Conservation (phyloP, 2,113 vertebrate genomes). For the Rhabdornis inornatus region DNA sequence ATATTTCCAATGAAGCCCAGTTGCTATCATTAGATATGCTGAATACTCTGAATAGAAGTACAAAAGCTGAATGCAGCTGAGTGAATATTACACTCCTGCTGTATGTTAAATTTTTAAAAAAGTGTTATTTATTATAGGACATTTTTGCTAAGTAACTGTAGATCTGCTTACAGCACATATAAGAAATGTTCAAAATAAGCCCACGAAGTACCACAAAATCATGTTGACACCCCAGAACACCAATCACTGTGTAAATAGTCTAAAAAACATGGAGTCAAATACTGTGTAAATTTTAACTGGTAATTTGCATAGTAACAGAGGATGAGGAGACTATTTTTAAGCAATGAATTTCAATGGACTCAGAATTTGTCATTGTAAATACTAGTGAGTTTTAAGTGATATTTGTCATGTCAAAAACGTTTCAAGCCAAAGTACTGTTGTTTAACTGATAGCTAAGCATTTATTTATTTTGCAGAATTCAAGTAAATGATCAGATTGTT, state of each 20-base stretch:
- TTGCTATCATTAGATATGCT: background rate
- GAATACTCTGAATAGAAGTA: background rate
- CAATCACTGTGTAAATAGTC: background rate
- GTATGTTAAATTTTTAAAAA: background rate
- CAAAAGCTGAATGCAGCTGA: background rate
- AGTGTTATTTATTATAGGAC: background rate
- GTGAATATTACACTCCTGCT: background rate
- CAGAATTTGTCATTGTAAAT: background rate
- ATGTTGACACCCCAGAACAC: background rate
- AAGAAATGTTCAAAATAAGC: background rate
- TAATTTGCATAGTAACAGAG: background rate
- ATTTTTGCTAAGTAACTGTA: background rate
- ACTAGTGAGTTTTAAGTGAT: background rate
- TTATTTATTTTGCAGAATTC: conserved; percentile 77
- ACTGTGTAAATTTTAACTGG: background rate
- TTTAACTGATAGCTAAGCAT: background rate
- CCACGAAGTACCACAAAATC: background rate
- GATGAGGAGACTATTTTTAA: background rate
- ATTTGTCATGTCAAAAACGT: background rate
- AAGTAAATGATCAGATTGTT: conserved; percentile 93
- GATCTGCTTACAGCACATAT: background rate
- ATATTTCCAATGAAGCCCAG: background rate
- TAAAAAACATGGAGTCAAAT: background rate
- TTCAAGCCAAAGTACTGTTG: background rate
- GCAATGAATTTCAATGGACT: background rate